Evolutionary conservation across 30 jellyfish, hydroid and myxozoan species (phyloP), one percentile per base, ranked within the genome.

Genomic region (Aurelia aurita complex sp. Pacific): DNA sequence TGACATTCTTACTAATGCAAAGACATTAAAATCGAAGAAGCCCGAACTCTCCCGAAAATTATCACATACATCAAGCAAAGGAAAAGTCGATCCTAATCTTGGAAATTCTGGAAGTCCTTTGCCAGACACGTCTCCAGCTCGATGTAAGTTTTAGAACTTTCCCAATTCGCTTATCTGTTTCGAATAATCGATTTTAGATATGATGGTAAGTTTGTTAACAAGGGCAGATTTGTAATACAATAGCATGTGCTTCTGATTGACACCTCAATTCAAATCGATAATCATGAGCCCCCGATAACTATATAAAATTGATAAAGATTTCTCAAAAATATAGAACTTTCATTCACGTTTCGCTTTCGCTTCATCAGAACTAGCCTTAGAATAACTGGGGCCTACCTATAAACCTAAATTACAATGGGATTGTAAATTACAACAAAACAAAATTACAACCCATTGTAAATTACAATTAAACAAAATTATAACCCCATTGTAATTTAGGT

Each of bases 51-150:
- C 88, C 1, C 63, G 88, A 38, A 85, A 74, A 63, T 61, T 73
- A 50, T 85, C 94, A 7, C 88, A 63, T 13, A 66, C 81, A 2
- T 71, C 94, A 16, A 73, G 82, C 82, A 85, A 85, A 54, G 94
- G 83, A 33, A 73, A 73, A 50, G 88, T 85, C 68, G 94, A 85
- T 57, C 94, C 94, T 7, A 76, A 85, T 43, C 79, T 76, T 59
- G 55, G 71, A 6, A 61, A 29, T 5, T 61, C 91, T 7, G 68
- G n/a, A 14, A 65, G 75, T 8, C 40, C 38, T 19, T 34, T 12
- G 4, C 75, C 64, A 3, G 83, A 70, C 23, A 68, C 76, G 0
- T 59, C 91, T 9, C 85, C 82, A 16, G 67, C 57, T 11, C 34
- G 82, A 82, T 70, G 91, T 82, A 43, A 71, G 85, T 40, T 40